Evolutionary conservation across 2,113 vertebrate genomes (phyloP).

Genomic region (Porphyrio hochstetteri): DNA sequence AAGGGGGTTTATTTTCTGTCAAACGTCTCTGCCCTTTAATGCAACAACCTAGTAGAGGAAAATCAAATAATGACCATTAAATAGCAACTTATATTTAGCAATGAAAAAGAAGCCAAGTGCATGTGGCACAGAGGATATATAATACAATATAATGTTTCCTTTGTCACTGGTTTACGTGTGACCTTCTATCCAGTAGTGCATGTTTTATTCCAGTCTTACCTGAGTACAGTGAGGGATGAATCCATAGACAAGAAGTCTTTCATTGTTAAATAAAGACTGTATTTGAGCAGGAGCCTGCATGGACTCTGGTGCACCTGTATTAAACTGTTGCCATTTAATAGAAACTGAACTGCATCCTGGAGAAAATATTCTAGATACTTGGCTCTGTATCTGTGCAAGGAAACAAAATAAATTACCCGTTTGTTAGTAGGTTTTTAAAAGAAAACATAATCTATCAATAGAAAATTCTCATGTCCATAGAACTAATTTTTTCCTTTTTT

Average conservation of each 20-base stretch:
- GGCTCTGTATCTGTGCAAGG: constrained; percentile 75
- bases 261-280: constrained; percentile 79
- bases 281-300: constrained; percentile 84
- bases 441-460: not conserved
- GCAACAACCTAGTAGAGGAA: not conserved
- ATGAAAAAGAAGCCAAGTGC: not conserved
- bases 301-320: constrained; percentile 43
- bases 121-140: not conserved
- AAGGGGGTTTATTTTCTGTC: too few species aligned
- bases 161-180: not conserved
- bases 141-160: not conserved
- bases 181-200: not conserved
- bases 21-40: too few species aligned
- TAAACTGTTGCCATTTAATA: constrained; percentile 87
- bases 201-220: constrained; percentile 61
- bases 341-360: constrained; percentile 83
- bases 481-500: not conserved
- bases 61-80: not conserved
- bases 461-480: not conserved
- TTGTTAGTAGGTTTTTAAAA: not conserved
- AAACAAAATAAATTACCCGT: not conserved
- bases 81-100: not conserved
- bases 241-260: constrained; percentile 85
- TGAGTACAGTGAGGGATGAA: constrained; percentile 85
- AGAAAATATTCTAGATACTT: constrained; percentile 74